Percentiles rank a stretch among this genome's conserved stretches.
These are phyloP conservation scores for Yponomeuta sedellus DNA, from an alignment of 2,888 invertebrate species.

Conservation along the genomic window DNA sequence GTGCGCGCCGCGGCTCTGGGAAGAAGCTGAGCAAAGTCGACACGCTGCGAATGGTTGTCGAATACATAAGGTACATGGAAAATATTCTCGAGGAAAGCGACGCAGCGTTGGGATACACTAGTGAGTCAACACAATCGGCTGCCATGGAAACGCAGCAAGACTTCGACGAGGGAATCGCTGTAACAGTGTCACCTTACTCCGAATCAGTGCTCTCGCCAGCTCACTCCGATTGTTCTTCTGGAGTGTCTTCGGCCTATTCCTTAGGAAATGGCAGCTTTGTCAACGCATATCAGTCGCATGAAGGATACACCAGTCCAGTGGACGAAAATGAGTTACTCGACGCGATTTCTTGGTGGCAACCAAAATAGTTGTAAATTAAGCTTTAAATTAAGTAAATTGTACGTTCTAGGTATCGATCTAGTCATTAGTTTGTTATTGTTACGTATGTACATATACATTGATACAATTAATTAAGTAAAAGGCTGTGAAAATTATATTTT, in stretches of 20 bases:
- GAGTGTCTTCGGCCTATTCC: slow-evolving; percentile 62
- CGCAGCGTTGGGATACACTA: slow-evolving; percentile 47
- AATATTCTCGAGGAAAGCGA: slow-evolving; percentile 84
- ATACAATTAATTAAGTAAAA: not conserved
- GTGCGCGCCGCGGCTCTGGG: slow-evolving; percentile 84
- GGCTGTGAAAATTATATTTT: slow-evolving; percentile 6
- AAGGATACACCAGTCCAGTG: slow-evolving; percentile 78
- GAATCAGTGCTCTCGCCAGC: slow-evolving; percentile 80
- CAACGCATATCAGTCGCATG: slow-evolving; percentile 40
- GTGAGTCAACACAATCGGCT: slow-evolving; percentile 27
- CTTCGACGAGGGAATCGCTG: slow-evolving; percentile 53
- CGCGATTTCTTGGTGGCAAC: slow-evolving; percentile 88
- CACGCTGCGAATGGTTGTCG: slow-evolving; percentile 90
- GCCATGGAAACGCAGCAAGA: slow-evolving; percentile 20
- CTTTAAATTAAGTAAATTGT: not conserved
- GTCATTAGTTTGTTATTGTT: slow-evolving; percentile 30
- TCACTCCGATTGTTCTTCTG: slow-evolving; percentile 80
- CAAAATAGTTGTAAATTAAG: slow-evolving; percentile 71
- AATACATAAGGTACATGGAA: slow-evolving; percentile 90
- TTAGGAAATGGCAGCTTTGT: slow-evolving; percentile 32
- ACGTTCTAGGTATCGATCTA: slow-evolving; percentile 30
- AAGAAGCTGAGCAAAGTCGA: slow-evolving; percentile 95
- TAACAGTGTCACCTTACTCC: slow-evolving; percentile 56
- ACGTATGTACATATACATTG: not conserved
- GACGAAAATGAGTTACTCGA: slow-evolving; percentile 91